These are phyloP conservation scores for Tetramorium alpestre DNA, from an alignment of 1,140 invertebrate genomes.

Conservation along the genomic window DNA sequence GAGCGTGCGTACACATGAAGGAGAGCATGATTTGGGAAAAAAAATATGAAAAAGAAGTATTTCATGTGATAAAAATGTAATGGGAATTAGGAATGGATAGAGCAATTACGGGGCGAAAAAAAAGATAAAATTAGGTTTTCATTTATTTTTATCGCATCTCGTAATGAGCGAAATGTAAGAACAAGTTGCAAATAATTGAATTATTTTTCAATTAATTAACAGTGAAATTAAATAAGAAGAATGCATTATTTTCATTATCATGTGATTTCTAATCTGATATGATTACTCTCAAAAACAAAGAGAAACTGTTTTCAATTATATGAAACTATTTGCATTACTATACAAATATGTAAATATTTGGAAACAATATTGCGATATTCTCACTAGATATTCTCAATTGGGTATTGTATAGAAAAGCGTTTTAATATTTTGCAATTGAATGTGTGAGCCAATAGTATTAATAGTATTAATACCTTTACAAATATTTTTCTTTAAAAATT, in stretches of 20 bases:
- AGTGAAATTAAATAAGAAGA: not conserved
- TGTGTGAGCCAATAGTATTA: not conserved
- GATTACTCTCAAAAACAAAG: not conserved
- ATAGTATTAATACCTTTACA: slow-evolving; percentile 10
- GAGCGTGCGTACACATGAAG: slow-evolving; percentile 24
- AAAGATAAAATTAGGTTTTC: not conserved
- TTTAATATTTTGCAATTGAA: slow-evolving; percentile 13
- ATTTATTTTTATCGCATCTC: not conserved
- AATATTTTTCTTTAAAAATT: slow-evolving; percentile 21
- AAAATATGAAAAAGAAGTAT: slow-evolving; percentile 20
- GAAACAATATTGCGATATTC: not conserved
- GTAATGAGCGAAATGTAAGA: not conserved
- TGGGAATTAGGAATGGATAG: not conserved
- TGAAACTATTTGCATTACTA: not conserved
- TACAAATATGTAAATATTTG: not conserved
- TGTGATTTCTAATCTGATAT: not conserved
- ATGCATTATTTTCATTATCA: not conserved
- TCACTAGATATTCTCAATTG: not conserved
- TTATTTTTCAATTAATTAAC: slow-evolving; percentile 25
- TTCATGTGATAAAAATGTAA: not conserved
- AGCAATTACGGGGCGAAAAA: not conserved
- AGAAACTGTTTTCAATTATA: not conserved
- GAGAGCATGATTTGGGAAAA: not conserved
- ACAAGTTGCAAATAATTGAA: not conserved
- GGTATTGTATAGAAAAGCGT: not conserved